Conservation (phyloP, 1,140 invertebrate species). For the Geopemphigus sp. region DNA sequence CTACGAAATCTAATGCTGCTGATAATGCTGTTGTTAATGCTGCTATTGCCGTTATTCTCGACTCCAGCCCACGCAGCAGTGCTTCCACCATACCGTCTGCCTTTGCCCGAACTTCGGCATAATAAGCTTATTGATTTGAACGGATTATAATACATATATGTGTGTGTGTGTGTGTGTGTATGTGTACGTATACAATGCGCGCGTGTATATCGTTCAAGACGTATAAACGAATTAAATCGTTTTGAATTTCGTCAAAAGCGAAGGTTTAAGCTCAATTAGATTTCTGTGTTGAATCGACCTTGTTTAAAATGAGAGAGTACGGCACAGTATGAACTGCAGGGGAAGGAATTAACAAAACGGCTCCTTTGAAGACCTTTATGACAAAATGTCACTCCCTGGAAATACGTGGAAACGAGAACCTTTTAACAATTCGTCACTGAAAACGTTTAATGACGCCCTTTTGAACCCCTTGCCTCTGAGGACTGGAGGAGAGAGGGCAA, state of each 20-base stretch:
- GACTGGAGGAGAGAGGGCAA: too few species aligned
- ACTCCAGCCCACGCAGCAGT: background rate
- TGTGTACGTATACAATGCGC: background rate
- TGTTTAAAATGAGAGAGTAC: background rate
- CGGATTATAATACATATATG: slow-evolving; percentile 19
- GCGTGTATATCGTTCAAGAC: background rate
- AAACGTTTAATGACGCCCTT: slow-evolving; percentile 48
- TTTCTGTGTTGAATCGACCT: slow-evolving; percentile 37
- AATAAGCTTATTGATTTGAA: slow-evolving; percentile 40
- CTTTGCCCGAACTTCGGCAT: background rate
- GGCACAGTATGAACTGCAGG: background rate
- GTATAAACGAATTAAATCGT: slow-evolving; percentile 41
- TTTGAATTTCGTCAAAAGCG: slow-evolving; percentile 45
- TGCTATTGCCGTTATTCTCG: too few species aligned
- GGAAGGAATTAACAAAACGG: slow-evolving; percentile 37
- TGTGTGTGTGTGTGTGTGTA: background rate
- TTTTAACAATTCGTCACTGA: slow-evolving; percentile 47
- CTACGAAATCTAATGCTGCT: background rate
- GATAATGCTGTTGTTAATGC: background rate
- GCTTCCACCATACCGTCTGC: background rate
- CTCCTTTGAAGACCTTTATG: slow-evolving; percentile 49
- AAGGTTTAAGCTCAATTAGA: slow-evolving; percentile 46
- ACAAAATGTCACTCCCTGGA: slow-evolving; percentile 48
- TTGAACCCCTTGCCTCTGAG: slow-evolving; percentile 32
- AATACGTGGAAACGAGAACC: slow-evolving; percentile 29